Conservation (phyloP, 2,113 vertebrate species). For the Bombycilla garrulus region DNA sequence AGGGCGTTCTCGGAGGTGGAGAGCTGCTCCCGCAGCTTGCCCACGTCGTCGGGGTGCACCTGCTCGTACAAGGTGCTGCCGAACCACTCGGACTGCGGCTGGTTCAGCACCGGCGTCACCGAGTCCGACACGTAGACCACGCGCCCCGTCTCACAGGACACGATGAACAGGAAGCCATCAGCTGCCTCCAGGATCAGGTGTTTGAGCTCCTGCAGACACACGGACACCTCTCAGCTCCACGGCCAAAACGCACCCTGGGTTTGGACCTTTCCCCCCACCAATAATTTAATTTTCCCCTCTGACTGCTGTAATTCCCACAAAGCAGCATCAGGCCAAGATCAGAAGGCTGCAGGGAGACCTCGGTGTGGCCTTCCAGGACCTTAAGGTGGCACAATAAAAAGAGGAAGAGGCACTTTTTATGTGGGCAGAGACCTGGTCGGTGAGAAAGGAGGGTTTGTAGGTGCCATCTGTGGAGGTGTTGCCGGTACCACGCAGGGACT, state of each 20-base stretch:
- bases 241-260: fast-evolving
- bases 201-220: conserved; percentile 85
- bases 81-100: conserved; percentile 91
- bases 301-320: fast-evolving
- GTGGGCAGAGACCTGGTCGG: conserved; percentile 83
- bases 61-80: conserved; percentile 93
- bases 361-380: background rate
- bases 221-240: background rate
- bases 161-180: conserved; percentile 95
- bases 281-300: fast-evolving
- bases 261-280: fast-evolving
- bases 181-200: conserved; percentile 96
- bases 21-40: conserved; percentile 95
- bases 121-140: conserved; percentile 95
- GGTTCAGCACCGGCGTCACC: conserved; percentile 92
- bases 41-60: conserved; percentile 92
- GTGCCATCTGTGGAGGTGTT: conserved; percentile 88
- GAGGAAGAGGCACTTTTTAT: fast-evolving
- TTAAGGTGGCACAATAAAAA: background rate
- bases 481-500: conserved; percentile 89
- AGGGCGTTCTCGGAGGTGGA: conserved; percentile 90
- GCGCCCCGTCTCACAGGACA: conserved; percentile 92
- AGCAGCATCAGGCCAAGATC: background rate
- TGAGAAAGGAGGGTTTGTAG: conserved; percentile 95
- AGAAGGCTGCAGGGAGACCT: background rate